These are phyloP conservation scores for Hyposmocoma kahamanoa DNA, from an alignment of 1,140 invertebrate species.

Conservation along the genomic window DNA sequence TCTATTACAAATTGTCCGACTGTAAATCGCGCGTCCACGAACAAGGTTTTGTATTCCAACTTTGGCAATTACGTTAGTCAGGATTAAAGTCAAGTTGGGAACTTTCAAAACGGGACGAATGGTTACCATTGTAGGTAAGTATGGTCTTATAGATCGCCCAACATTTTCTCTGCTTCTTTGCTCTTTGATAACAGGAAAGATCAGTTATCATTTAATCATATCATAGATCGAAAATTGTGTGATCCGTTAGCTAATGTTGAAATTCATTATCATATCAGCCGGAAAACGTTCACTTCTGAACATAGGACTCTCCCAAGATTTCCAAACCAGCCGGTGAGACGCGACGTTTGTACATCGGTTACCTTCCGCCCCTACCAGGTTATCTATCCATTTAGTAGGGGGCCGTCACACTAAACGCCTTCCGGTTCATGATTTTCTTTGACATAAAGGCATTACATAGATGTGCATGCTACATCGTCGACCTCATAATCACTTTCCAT, in stretches of 20 bases:
- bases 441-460: too few relatives aligned
- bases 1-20: conserved; percentile 57
- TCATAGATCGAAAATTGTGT: neutral
- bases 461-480: too few relatives aligned
- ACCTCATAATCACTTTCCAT: too few relatives aligned
- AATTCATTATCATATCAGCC: neutral
- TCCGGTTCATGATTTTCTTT: too few relatives aligned
- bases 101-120: conserved; percentile 60
- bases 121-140: conserved; percentile 24
- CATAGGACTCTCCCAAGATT: neutral
- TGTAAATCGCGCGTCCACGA: conserved; percentile 51
- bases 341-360: too few relatives aligned
- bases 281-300: neutral
- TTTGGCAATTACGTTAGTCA: conserved; percentile 65
- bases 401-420: too few relatives aligned
- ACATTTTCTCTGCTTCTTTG: neutral
- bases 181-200: neutral
- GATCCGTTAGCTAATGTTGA: neutral
- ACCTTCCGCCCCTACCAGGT: too few relatives aligned
- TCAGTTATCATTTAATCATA: neutral
- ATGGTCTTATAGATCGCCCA: neutral
- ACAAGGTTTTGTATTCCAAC: conserved; percentile 62
- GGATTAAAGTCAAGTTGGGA: conserved; percentile 55
- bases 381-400: too few relatives aligned
- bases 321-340: too few relatives aligned